Evolutionary conservation across 23 tunicate genomes (phyloP).

Genomic region (Trididemnum nubilum): DNA sequence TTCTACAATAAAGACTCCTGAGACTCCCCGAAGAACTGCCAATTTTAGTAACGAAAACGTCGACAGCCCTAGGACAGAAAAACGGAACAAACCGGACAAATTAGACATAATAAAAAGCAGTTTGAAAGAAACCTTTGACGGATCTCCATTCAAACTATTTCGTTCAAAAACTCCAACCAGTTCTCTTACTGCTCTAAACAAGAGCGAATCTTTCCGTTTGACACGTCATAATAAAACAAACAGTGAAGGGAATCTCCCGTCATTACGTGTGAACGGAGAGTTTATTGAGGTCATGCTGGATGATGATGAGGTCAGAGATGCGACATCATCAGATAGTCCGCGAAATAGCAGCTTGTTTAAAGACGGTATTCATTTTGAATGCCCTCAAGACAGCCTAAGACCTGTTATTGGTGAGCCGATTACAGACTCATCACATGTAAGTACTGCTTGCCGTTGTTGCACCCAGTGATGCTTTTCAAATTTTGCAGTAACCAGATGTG

Average conservation of each 20-base stretch:
- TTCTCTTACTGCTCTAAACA: background rate
- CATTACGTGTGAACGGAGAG: slow-evolving; percentile 57
- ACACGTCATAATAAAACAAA: background rate
- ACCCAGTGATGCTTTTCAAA: too few relatives aligned
- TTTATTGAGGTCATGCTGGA: slow-evolving; percentile 68
- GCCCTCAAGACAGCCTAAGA: too few relatives aligned
- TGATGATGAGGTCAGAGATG: slow-evolving; percentile 32
- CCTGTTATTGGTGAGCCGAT: too few relatives aligned
- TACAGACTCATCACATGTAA: too few relatives aligned
- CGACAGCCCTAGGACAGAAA: background rate
- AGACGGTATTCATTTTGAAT: too few relatives aligned
- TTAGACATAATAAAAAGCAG: background rate
- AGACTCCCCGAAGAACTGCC: background rate
- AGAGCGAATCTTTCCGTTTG: background rate
- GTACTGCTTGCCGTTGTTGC: too few relatives aligned
- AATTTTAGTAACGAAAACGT: background rate
- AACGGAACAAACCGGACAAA: background rate
- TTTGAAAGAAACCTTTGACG: background rate
- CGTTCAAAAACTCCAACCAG: slow-evolving; percentile 23
- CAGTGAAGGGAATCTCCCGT: slow-evolving; percentile 8
- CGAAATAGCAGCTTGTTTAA: background rate
- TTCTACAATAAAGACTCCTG: too few relatives aligned
- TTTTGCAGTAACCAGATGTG: too few relatives aligned
- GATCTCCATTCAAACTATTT: slow-evolving; percentile 21
- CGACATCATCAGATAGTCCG: background rate